These are phyloP conservation scores for Pycnonotus jocosus DNA, from an alignment of 2,113 vertebrate genomes.

Conservation along the genomic window DNA sequence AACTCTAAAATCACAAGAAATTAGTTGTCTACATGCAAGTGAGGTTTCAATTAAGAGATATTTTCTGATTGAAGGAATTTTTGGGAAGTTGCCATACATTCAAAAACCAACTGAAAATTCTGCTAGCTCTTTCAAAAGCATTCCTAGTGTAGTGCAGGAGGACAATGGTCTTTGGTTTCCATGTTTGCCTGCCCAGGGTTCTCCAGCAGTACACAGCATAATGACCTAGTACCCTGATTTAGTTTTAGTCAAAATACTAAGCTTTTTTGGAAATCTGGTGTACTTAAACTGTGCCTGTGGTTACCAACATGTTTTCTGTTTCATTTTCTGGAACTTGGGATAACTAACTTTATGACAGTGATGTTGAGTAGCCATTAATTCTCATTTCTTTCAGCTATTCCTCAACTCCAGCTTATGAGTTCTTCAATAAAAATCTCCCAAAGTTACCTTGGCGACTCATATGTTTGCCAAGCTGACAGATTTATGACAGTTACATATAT, in stretches of 20 bases:
- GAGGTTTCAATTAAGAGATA: neutral
- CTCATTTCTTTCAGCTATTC: conserved; percentile 56
- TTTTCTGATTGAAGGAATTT: neutral
- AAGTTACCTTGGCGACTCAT: conserved; percentile 76
- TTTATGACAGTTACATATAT: conserved; percentile 77
- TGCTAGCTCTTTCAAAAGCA: neutral
- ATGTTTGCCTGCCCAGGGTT: neutral
- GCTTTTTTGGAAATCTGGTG: neutral
- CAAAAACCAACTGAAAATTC: neutral
- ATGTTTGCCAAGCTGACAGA: conserved; percentile 73
- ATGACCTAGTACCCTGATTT: neutral
- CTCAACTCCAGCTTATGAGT: conserved; percentile 51
- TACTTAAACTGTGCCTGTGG: neutral
- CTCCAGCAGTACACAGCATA: neutral
- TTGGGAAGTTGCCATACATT: neutral
- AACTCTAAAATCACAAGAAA: neutral
- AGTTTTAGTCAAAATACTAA: neutral
- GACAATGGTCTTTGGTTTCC: neutral
- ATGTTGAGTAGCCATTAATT: conserved; percentile 15
- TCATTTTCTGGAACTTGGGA: conserved; percentile 34
- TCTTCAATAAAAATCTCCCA: conserved; percentile 67
- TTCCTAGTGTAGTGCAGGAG: neutral
- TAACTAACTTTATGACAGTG: conserved; percentile 50
- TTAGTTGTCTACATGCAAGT: neutral
- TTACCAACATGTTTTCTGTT: neutral